Base-by-base conservation (phyloP, 2,888 invertebrate species). In the Blastobasis lacticolella region DNA sequence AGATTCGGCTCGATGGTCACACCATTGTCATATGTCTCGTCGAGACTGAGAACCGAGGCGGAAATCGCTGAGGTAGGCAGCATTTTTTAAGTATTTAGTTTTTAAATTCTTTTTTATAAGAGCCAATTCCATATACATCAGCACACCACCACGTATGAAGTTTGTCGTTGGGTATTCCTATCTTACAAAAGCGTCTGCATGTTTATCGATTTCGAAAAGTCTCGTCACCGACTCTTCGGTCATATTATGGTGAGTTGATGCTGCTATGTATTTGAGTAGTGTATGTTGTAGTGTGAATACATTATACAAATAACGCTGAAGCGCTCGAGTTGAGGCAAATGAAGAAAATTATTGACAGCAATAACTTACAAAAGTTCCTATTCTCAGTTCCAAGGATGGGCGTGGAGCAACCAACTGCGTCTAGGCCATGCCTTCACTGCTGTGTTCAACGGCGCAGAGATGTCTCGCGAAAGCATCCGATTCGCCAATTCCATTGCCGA, bases 371-470 rank as follows among this genome's bases (percentile, higher is more conserved):
- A 40, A 8, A 8, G 9, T 50, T 36, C 37, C 46, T 58, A 49
- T 52, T 62, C 59, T 8, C 69, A 88, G 88, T 85, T 80, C 69
- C 67, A 71, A 67, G 38, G 44, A 4, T 88, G 87, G 87, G 78
- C 69, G 0, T 64, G 54, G 3, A 6, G 46, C 0, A 72, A 63
- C 49, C 63, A 64, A 45, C 58, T 43, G 0, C 40, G 5, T 0
- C 59, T 86, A n/a, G 75, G 71, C 1, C n/a, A 40, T 5, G 49
- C 57, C 3, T 77, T 66, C 52, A 38, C 55, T 5, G 5, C 46
- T 1, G 67, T 82, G 0, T 58, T 59, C 49, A 57, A 55, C 1
- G 67, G 61, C 0, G 75, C 80, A 0, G 58, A 63, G 5, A 37
- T 49, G 0, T 61, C 77, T 0, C 64, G 67, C 1, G 37, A 61